These are phyloP conservation scores for Callionymus lyra DNA, from an alignment of 2,113 vertebrate species.

Conservation along the genomic window DNA sequence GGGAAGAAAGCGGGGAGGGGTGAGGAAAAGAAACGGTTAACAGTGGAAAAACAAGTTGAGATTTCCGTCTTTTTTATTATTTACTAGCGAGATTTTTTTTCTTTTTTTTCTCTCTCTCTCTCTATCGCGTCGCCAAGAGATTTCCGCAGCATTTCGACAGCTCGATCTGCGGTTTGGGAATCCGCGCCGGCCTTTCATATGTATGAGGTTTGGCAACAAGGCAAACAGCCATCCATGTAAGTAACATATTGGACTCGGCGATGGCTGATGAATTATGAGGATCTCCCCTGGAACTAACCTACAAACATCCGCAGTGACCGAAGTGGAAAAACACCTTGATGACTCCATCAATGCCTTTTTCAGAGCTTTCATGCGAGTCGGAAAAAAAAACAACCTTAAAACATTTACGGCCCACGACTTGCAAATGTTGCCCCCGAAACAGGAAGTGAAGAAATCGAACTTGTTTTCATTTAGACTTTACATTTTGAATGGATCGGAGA, in stretches of 20 bases:
- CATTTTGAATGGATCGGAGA: too few species aligned
- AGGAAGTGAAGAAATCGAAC: too few species aligned
- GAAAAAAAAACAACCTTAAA: too few species aligned
- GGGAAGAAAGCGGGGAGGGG: background rate
- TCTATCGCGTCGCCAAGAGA: conserved; percentile 50
- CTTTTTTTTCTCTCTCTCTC: too few species aligned
- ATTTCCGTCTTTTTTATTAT: conserved; percentile 55
- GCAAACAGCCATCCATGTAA: conserved; percentile 62
- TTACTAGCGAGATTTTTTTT: conserved; percentile 51
- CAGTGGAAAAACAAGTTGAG: conserved; percentile 51
- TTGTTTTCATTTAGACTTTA: too few species aligned
- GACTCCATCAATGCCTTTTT: conserved; percentile 25
- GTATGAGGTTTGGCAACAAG: conserved; percentile 58
- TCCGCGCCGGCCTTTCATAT: conserved; percentile 57
- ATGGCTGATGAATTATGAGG: conserved; percentile 66
- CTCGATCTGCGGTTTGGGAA: conserved; percentile 58
- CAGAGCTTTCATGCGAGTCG: too few species aligned
- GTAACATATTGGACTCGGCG: conserved; percentile 66
- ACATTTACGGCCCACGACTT: too few species aligned
- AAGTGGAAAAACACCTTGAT: conserved; percentile 51
- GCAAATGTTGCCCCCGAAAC: too few species aligned
- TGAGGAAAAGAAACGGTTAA: conserved; percentile 60
- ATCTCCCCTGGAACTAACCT: conserved; percentile 42
- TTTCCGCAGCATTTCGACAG: conserved; percentile 54
- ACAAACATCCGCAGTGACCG: conserved; percentile 52